phyloP scores from a whole-genome alignment of 2,888 invertebrate species.

The Lycia hirtaria region DNA sequence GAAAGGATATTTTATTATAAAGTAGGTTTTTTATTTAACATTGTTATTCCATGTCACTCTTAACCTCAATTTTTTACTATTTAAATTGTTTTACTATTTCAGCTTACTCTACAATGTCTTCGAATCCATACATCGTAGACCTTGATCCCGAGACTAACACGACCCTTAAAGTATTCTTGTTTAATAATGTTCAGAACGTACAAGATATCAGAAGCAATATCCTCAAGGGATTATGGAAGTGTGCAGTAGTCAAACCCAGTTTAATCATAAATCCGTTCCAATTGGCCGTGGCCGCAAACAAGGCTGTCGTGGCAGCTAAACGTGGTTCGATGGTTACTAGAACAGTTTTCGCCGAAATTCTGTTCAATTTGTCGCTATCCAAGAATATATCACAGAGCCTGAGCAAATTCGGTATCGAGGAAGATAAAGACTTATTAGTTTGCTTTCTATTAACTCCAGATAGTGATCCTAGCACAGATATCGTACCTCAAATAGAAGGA shows the following conservation, averaged over 20 bases:
- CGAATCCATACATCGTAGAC: conserved; percentile 56
- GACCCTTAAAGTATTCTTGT: conserved; percentile 80
- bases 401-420: conserved; percentile 86
- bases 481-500: conserved; percentile 83
- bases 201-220: conserved; percentile 82
- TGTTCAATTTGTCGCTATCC: conserved; percentile 88
- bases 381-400: conserved; percentile 90
- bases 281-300: conserved; percentile 88
- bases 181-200: conserved; percentile 85
- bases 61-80: background rate
- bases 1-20: too few relatives aligned
- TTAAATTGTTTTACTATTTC: too few relatives aligned
- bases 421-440: conserved; percentile 59
- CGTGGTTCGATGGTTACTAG: conserved; percentile 83
- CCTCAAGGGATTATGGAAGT: conserved; percentile 83
- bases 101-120: conserved; percentile 53
- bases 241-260: conserved; percentile 86
- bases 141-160: conserved; percentile 77
- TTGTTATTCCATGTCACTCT: too few relatives aligned
- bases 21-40: too few relatives aligned
- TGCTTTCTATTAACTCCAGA: conserved; percentile 62
- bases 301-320: conserved; percentile 83
- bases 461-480: conserved; percentile 54
- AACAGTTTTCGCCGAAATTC: conserved; percentile 87
- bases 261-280: conserved; percentile 86